Conservation (phyloP, 2,797 vertebrate species). For the Mallotus villosus region DNA sequence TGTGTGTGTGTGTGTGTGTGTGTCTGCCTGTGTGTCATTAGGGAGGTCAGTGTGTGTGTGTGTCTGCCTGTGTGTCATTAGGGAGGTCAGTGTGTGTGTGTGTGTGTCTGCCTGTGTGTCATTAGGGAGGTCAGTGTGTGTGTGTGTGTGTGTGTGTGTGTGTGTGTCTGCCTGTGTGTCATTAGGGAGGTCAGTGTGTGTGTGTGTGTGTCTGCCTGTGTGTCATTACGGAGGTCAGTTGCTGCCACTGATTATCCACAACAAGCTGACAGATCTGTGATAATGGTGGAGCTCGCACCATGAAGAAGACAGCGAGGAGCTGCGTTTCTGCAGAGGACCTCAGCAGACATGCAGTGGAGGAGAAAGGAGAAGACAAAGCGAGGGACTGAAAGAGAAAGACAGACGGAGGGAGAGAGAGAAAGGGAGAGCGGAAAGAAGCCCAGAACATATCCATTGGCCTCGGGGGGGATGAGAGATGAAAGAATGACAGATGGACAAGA, state of each 20-base stretch:
- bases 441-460: constrained; percentile 52
- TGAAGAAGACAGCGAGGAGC: constrained; percentile 19
- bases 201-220: constrained; percentile 8
- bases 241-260: constrained; percentile 1
- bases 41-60: constrained; percentile 6
- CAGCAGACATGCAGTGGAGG: constrained; percentile 32
- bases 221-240: neutral
- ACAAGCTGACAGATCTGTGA: constrained; percentile 15
- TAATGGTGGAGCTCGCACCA: constrained; percentile 20
- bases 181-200: constrained; percentile 5
- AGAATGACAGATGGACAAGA: constrained; percentile 67
- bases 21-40: constrained; percentile 1
- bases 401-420: neutral
- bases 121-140: neutral
- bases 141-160: constrained; percentile 17
- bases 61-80: constrained; percentile 1
- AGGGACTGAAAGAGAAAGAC: too few species aligned
- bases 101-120: constrained; percentile 4
- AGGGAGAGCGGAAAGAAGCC: constrained; percentile 12
- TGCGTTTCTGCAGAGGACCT: constrained; percentile 28
- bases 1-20: constrained; percentile 11
- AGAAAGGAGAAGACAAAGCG: too few species aligned
- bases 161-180: constrained; percentile 4
- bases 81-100: constrained; percentile 6
- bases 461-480: constrained; percentile 47